These are phyloP conservation scores for Hetaerina titia DNA, from an alignment of 2,888 invertebrate species.

Conservation along the genomic window DNA sequence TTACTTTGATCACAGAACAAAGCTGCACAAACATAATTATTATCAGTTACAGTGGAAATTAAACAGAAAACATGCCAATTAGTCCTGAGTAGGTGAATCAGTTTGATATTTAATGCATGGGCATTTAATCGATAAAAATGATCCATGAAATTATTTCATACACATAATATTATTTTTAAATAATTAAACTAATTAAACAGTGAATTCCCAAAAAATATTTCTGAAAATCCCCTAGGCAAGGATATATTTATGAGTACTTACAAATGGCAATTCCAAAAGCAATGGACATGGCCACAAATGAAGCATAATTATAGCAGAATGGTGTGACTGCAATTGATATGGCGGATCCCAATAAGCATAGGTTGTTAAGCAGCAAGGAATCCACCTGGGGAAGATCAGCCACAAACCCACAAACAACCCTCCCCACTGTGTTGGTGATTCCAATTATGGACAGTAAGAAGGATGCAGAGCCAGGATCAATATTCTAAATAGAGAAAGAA, in stretches of 20 bases:
- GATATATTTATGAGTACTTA: constrained; percentile 78
- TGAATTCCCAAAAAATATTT: too few relatives aligned
- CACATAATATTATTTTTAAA: too few relatives aligned
- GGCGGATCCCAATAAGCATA: constrained; percentile 94
- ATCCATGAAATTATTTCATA: too few relatives aligned
- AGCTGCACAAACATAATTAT: not conserved
- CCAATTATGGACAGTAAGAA: constrained; percentile 91
- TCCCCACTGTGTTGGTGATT: constrained; percentile 96
- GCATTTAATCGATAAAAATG: too few relatives aligned
- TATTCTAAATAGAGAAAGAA: constrained; percentile 80
- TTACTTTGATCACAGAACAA: too few relatives aligned
- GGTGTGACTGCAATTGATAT: constrained; percentile 91
- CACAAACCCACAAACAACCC: constrained; percentile 93
- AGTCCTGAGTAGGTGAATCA: too few relatives aligned
- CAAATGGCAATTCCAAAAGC: constrained; percentile 96
- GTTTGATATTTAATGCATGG: too few relatives aligned
- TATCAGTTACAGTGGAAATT: not conserved
- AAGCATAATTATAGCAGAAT: constrained; percentile 87
- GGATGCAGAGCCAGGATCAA: constrained; percentile 85
- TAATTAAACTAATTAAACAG: too few relatives aligned
- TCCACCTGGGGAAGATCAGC: constrained; percentile 96
- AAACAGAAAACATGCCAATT: too few relatives aligned
- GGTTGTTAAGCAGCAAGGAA: constrained; percentile 94
- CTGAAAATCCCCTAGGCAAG: not conserved
- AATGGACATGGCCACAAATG: constrained; percentile 89